Evolutionary conservation across 2,113 vertebrate genomes (phyloP).

Genomic region (Prochilodus magdalenae): DNA sequence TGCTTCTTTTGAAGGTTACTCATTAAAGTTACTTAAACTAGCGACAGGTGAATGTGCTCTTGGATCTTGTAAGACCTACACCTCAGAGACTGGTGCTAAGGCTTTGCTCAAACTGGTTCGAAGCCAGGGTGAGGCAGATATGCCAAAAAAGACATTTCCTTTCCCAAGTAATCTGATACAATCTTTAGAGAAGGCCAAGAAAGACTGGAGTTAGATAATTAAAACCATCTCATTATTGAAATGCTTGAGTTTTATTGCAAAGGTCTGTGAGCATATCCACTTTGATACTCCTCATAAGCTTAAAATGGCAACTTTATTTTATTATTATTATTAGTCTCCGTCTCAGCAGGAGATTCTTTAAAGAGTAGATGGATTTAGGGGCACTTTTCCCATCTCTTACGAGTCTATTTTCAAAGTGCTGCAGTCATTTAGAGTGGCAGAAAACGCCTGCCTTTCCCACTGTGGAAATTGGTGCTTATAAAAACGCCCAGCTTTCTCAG

Average conservation of each 20-base stretch:
- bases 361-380: constrained; percentile 41
- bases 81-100: constrained; percentile 11
- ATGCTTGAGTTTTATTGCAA: constrained; percentile 24
- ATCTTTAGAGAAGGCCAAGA: neutral
- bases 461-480: constrained; percentile 42
- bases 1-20: constrained; percentile 48
- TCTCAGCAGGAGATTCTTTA: constrained; percentile 36
- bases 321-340: constrained; percentile 23
- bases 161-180: neutral
- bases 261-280: constrained; percentile 12
- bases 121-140: neutral
- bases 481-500: constrained; percentile 33
- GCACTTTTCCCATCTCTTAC: constrained; percentile 18
- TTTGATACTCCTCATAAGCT: constrained; percentile 18
- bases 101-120: constrained; percentile 1
- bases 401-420: constrained; percentile 52
- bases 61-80: constrained; percentile 24
- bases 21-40: constrained; percentile 42
- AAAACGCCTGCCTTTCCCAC: constrained; percentile 31
- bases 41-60: constrained; percentile 12
- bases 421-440: constrained; percentile 44
- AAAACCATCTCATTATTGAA: constrained; percentile 30
- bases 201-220: constrained; percentile 11
- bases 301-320: constrained; percentile 31
- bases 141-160: constrained; percentile 29